Evolutionary conservation across 2,113 vertebrate species (phyloP).

Genomic region (Dromas ardeola): DNA sequence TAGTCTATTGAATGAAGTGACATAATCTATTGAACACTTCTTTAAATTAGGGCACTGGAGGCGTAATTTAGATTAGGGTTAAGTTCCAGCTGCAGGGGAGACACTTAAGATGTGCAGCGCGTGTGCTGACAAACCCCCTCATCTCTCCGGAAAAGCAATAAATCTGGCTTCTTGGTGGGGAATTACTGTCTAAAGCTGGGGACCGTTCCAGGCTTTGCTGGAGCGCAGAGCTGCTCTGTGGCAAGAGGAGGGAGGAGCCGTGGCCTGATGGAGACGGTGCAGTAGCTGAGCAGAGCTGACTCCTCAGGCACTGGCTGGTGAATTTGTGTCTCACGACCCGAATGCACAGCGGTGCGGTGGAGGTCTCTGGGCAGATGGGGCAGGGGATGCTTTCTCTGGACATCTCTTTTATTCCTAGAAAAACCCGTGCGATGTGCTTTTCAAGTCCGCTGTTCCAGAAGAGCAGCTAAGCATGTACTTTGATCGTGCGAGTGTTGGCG

Average conservation of each 20-base stretch:
- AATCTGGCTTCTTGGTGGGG: not conserved
- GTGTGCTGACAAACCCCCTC: not conserved
- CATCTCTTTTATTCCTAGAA: not conserved
- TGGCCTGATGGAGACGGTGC: not conserved
- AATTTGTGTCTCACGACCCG: not conserved
- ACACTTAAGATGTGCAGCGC: not conserved
- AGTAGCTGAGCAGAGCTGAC: not conserved
- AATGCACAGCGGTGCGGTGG: not conserved
- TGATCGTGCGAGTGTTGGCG: not conserved
- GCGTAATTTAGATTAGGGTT: not conserved
- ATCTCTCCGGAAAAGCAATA: not conserved
- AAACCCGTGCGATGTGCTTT: not conserved
- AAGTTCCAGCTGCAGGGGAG: not conserved
- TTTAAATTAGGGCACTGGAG: not conserved
- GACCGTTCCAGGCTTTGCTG: not conserved
- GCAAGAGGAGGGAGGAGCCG: not conserved
- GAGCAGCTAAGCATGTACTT: not conserved
- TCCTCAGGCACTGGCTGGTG: not conserved
- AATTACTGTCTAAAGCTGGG: not conserved
- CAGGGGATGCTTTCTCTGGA: not conserved
- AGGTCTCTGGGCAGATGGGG: not conserved
- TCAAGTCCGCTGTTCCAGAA: not conserved
- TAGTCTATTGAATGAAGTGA: not conserved
- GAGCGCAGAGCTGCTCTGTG: not conserved
- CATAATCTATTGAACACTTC: not conserved